phyloP scores from a whole-genome alignment of 2,113 vertebrate genomes.

The Hylia prasina region DNA sequence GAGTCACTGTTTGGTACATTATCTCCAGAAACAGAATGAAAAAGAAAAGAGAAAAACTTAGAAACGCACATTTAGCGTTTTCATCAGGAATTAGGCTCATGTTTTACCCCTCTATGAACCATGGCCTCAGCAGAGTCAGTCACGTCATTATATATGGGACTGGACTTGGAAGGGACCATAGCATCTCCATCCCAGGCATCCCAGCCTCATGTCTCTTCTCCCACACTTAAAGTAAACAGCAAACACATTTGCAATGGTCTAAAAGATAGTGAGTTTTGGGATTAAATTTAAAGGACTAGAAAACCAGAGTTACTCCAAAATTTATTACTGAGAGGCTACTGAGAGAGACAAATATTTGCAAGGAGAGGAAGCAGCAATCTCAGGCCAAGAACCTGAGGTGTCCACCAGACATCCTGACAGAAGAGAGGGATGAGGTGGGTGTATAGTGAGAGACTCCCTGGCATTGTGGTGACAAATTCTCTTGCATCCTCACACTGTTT shows the following conservation, averaged over 20 bases:
- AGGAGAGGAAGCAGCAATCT: not conserved
- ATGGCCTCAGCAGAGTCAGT: not conserved
- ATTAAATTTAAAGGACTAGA: not conserved
- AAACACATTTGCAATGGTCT: not conserved
- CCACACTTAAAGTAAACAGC: not conserved
- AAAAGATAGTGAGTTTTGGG: not conserved
- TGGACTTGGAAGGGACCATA: not conserved
- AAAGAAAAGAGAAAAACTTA: not conserved
- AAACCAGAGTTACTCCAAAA: not conserved
- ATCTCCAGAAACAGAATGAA: not conserved
- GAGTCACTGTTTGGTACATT: conserved; percentile 6
- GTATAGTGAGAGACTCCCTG: not conserved
- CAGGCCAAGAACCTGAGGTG: not conserved
- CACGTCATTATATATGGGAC: not conserved
- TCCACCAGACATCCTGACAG: not conserved
- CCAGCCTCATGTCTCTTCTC: not conserved
- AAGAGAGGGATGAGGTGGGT: not conserved
- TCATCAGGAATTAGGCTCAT: not conserved
- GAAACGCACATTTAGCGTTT: not conserved
- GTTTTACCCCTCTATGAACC: not conserved
- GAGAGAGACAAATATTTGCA: not conserved
- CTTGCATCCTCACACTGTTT: not conserved
- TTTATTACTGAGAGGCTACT: not conserved
- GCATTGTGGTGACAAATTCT: not conserved
- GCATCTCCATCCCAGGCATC: not conserved